Evolutionary conservation across 2,888 invertebrate species (phyloP), one percentile per base, ranked within the genome.

Genomic region (Leptinotarsa juncta): DNA sequence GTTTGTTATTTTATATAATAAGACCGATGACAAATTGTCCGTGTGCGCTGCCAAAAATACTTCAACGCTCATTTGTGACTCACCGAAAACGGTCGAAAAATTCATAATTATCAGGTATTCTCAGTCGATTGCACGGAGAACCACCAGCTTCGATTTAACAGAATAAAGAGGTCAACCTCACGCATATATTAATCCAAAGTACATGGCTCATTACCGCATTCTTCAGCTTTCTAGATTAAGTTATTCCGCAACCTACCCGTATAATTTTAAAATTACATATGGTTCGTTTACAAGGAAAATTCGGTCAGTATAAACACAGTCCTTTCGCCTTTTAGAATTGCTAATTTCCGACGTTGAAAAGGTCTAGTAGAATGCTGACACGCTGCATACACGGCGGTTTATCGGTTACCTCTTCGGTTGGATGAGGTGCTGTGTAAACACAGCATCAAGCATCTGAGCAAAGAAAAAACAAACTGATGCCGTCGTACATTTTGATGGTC

Each of bases 311-410:
- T 72, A 75, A 71, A 75, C 42, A 42, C 65, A 75, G 74, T 75
- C 71, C 71, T 69, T 71, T 67, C 57, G 68, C 70, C 65, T 71
- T 75, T 75, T 72, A 75, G 74, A 68, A 75, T 75, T 68, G 71
- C 74, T 69, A 75, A 75, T 75, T 62, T 68, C 18, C n/a, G 67
- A 49, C 57, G 48, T 75, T 72, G 15, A 51, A 69, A 69, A 55
- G 23, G 57, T 57, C 55, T 69, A 69, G 69, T 69, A 72, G 74
- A 69, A 68, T 42, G 57, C 65, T 60, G 62, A 69, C 66, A 20
- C 62, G 32, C 48, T 51, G 53, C 42, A 62, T 71, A 70, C 53
- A 48, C 53, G 15, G 48, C 53, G 26, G 23, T 55, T 55, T 18
- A 60, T 12, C 57, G 48, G 49, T 55, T 16, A 42, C 73, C 73